Evolutionary conservation across 2,888 invertebrate species (phyloP).

Genomic region (Ophioninae sp.): DNA sequence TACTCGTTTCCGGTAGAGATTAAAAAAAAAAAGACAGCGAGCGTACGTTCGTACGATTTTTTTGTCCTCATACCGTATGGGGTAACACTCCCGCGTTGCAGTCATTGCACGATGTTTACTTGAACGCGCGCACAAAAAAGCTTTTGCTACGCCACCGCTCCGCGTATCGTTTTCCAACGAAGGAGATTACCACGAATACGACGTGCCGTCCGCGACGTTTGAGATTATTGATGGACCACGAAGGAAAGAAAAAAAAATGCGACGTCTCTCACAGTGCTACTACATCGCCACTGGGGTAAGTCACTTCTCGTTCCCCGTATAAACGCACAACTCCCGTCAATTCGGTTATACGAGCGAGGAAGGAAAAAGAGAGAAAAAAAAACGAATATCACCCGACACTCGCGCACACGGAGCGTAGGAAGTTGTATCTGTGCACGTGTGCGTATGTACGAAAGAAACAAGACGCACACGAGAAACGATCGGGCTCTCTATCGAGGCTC

Average conservation of each 20-base stretch:
- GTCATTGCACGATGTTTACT: constrained; percentile 71
- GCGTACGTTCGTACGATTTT: constrained; percentile 13
- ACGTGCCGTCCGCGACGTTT: constrained; percentile 3
- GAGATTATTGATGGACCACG: constrained; percentile 7
- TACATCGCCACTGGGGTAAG: constrained; percentile 31
- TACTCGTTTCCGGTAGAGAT: background rate
- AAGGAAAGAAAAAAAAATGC: constrained; percentile 10
- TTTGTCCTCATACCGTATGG: constrained; percentile 76
- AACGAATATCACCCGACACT: background rate
- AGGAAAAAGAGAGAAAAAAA: constrained; percentile 16
- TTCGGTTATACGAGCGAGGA: constrained; percentile 9
- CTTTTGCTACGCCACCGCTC: constrained; percentile 22
- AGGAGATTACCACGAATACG: background rate
- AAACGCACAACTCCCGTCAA: constrained; percentile 27
- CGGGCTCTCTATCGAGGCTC: constrained; percentile 59
- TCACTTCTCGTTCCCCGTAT: constrained; percentile 15
- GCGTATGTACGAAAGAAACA: constrained; percentile 47
- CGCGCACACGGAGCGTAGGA: constrained; percentile 7
- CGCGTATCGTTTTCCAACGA: background rate
- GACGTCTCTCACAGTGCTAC: constrained; percentile 6
- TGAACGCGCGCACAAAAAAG: constrained; percentile 39
- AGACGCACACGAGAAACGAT: constrained; percentile 55
- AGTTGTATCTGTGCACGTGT: background rate
- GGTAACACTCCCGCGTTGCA: constrained; percentile 78
- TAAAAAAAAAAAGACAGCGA: background rate